A percentile compares a stretch with the other conserved stretches of the same genome.
Conservation (phyloP, 2,888 invertebrate genomes). For the Rhamnusium bicolor region DNA sequence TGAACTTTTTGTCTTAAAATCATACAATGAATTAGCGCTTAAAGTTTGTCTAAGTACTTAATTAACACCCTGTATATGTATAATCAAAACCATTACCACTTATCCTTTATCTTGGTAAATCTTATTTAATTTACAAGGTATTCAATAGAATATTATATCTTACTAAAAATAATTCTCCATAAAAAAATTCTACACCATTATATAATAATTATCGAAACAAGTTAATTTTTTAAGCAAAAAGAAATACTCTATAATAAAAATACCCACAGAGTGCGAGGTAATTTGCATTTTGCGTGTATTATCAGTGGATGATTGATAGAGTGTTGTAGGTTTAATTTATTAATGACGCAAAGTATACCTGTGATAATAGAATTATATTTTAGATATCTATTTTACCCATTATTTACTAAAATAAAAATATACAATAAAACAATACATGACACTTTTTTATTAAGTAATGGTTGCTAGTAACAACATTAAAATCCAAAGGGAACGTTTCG, state of each 20-base stretch:
- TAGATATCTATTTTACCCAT: background rate
- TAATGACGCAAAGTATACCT: background rate
- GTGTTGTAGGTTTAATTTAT: conserved; percentile 4
- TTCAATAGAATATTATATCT: too few species aligned
- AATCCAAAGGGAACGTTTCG: too few species aligned
- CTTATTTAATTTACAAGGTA: too few species aligned
- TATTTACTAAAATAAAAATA: background rate
- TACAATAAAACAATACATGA: background rate
- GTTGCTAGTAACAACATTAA: too few species aligned
- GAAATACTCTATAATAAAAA: background rate
- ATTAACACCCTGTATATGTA: background rate
- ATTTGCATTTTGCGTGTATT: conserved; percentile 52
- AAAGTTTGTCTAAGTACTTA: too few species aligned
- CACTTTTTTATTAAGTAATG: too few species aligned
- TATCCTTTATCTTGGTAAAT: background rate
- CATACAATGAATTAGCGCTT: too few species aligned
- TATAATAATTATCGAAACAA: background rate
- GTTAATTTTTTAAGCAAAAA: background rate
- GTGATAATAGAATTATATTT: conserved; percentile 9
- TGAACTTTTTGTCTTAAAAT: too few species aligned
- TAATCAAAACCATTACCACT: background rate
- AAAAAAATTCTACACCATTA: background rate
- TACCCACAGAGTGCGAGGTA: conserved; percentile 17
- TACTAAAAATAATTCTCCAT: background rate
- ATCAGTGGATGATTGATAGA: background rate